These are phyloP conservation scores for Falcunculus frontatus DNA, from an alignment of 2,113 vertebrate species.

Conservation along the genomic window DNA sequence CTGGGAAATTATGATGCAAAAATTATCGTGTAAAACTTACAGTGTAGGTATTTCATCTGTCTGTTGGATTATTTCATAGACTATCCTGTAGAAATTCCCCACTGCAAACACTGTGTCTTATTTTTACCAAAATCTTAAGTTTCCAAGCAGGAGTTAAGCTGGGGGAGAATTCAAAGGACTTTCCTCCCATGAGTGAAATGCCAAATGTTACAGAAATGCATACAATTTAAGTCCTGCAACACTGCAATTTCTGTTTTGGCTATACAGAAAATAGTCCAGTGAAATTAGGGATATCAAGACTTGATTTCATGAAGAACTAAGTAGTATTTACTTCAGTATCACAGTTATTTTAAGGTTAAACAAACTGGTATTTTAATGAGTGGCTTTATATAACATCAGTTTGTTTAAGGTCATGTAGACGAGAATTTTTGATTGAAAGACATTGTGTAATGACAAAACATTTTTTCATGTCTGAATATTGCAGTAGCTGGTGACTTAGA, in stretches of 20 bases:
- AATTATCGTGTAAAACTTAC: not conserved
- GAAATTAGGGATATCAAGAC: not conserved
- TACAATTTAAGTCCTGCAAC: not conserved
- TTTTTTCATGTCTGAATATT: slow-evolving; percentile 40
- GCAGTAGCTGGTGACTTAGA: slow-evolving; percentile 24
- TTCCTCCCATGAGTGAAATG: not conserved
- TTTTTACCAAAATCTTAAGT: not conserved
- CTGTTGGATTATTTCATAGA: not conserved
- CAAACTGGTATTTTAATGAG: not conserved
- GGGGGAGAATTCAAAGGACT: not conserved
- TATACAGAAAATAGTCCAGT: not conserved
- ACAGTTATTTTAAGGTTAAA: not conserved
- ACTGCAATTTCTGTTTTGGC: not conserved
- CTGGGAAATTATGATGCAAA: not conserved
- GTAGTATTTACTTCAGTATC: not conserved
- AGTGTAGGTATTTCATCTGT: not conserved
- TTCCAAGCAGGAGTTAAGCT: not conserved
- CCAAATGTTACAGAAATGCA: not conserved
- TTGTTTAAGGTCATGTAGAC: slow-evolving; percentile 12
- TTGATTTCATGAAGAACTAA: not conserved
- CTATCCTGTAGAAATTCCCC: not conserved
- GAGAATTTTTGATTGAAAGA: slow-evolving; percentile 2
- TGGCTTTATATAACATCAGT: not conserved
- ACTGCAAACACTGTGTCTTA: not conserved
- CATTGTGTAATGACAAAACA: slow-evolving; percentile 34